phyloP scores from a whole-genome alignment of 2,888 invertebrate genomes.

The Brachyopa scutellaris region DNA sequence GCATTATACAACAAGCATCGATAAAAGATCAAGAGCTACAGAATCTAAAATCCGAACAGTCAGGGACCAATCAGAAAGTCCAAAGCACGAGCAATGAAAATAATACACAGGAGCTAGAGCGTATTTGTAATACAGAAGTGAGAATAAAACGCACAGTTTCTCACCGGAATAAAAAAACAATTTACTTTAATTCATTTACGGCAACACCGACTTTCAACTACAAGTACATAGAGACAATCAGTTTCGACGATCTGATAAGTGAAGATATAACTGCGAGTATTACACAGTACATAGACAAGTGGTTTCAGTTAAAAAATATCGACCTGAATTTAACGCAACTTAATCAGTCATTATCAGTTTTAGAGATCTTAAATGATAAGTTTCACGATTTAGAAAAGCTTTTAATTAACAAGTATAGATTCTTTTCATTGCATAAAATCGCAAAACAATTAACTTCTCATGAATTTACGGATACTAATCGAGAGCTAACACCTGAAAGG shows the following conservation, averaged over 20 bases:
- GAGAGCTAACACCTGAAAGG: neutral
- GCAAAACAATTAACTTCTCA: neutral
- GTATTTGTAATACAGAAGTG: no score
- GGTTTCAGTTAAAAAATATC: neutral
- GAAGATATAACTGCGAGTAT: no score
- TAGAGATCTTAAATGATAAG: neutral
- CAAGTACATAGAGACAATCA: no score
- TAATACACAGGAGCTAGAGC: neutral
- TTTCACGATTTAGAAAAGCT: neutral
- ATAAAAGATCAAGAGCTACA: no score
- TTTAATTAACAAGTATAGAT: neutral
- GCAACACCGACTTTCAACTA: no score
- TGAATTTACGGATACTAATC: neutral
- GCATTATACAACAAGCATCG: neutral
- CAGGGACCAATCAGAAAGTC: no score
- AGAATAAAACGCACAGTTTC: no score
- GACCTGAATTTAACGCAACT: neutral
- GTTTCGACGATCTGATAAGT: no score
- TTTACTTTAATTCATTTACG: no score
- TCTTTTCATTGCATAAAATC: neutral
- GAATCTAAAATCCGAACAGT: no score
- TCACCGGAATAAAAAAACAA: no score
- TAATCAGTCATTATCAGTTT: neutral
- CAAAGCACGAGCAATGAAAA: neutral
- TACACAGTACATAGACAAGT: no score